Evolutionary conservation across 2,113 vertebrate genomes (phyloP).

Genomic region (Misgurnus mizolepis): DNA sequence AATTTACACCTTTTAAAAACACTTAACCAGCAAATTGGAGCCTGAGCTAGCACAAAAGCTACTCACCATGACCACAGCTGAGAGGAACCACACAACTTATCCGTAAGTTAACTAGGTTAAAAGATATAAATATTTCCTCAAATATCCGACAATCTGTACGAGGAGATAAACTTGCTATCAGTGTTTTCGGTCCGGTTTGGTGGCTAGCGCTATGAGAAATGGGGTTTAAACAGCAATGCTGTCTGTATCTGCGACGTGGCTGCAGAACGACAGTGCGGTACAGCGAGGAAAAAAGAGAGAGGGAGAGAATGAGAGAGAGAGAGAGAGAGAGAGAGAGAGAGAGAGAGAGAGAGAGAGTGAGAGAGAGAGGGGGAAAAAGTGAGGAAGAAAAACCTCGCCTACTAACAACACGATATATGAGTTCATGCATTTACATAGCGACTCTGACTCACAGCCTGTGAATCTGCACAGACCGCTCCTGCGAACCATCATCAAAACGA

Average conservation of each 20-base stretch:
- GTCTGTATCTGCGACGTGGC: slow-evolving; percentile 56
- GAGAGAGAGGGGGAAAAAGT: slow-evolving; percentile 35
- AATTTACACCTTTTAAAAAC: background rate
- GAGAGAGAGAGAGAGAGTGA: slow-evolving; percentile 28
- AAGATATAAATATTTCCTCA: no score
- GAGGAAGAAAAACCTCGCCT: slow-evolving; percentile 53
- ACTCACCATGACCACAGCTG: slow-evolving; percentile 34
- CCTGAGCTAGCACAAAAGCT: background rate
- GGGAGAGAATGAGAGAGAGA: background rate
- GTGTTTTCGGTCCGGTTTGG: background rate
- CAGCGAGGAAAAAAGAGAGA: background rate
- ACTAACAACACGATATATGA: slow-evolving; percentile 26
- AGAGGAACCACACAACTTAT: background rate
- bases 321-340: slow-evolving; percentile 12
- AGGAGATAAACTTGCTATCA: background rate
- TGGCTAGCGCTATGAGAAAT: background rate
- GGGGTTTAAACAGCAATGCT: background rate
- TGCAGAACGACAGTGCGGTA: slow-evolving; percentile 38
- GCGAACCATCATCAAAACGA: background rate
- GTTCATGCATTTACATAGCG: slow-evolving; percentile 20
- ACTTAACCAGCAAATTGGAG: background rate
- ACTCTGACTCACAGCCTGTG: slow-evolving; percentile 24
- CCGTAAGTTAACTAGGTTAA: background rate
- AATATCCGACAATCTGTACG: background rate
- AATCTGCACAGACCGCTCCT: slow-evolving; percentile 33